Conservation (phyloP, 2,888 invertebrate species). For the Uropetala carovei region DNA sequence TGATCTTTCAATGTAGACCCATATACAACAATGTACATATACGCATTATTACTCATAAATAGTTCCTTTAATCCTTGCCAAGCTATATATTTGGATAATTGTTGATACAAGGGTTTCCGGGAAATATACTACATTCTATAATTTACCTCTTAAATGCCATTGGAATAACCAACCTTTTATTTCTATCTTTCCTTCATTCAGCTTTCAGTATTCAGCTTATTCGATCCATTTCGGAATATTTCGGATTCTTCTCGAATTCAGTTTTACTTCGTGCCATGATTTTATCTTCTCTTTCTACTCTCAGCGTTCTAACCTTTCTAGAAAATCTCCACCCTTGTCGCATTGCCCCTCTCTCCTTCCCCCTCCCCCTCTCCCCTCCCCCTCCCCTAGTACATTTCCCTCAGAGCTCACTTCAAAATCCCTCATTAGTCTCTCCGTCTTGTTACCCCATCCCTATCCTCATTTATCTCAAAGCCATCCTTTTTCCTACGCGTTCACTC, state of each 20-base stretch:
- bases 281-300: background rate
- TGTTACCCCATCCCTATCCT: background rate
- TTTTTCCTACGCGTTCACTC: background rate
- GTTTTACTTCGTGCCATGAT: background rate
- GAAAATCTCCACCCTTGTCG: too few species aligned
- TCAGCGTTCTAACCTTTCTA: too few species aligned
- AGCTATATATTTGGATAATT: too few species aligned
- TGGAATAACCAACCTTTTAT: too few species aligned
- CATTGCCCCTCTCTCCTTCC: background rate
- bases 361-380: background rate
- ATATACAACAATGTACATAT: too few species aligned
- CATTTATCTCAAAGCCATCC: conserved; percentile 10
- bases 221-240: background rate
- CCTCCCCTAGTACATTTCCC: background rate
- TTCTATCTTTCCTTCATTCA: background rate
- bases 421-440: conserved; percentile 10
- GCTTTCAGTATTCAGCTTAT: background rate
- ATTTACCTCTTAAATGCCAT: too few species aligned
- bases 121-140: too few species aligned
- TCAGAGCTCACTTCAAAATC: conserved; percentile 4
- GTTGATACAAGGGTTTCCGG: too few species aligned
- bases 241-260: background rate
- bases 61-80: too few species aligned
- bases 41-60: too few species aligned
- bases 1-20: too few species aligned